A percentile compares a stretch with the other conserved stretches of the same genome.
Conservation (phyloP, 2,888 invertebrate genomes). For the Acrocyrtus sp. region DNA sequence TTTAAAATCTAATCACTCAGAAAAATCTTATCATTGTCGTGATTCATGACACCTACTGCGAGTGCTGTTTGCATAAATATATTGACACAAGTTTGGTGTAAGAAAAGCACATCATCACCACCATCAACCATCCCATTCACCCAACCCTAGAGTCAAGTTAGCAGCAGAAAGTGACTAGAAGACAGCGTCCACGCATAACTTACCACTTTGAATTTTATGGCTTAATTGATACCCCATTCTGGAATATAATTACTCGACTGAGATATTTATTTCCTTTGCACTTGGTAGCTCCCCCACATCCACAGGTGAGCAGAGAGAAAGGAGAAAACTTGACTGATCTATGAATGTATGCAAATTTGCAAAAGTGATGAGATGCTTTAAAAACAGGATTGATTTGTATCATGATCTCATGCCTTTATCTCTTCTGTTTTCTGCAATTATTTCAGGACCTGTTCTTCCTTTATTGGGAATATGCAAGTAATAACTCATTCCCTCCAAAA, state of each 20-base stretch:
- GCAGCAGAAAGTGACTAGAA: too few species aligned
- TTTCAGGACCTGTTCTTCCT: background rate
- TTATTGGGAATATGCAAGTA: background rate
- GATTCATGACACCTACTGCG: too few species aligned
- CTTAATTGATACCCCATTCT: slow-evolving; percentile 42
- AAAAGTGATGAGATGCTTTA: too few species aligned
- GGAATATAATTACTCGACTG: slow-evolving; percentile 17
- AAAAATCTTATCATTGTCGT: too few species aligned
- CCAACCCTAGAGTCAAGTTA: too few species aligned
- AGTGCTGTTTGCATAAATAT: too few species aligned
- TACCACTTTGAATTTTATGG: slow-evolving; percentile 24
- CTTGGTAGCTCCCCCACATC: background rate
- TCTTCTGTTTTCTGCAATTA: background rate
- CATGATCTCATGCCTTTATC: background rate
- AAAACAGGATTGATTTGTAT: background rate
- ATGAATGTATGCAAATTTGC: too few species aligned
- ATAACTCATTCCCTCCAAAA: too few species aligned
- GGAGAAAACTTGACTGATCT: background rate
- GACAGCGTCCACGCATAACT: background rate
- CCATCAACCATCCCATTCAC: too few species aligned
- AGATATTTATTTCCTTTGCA: slow-evolving; percentile 10
- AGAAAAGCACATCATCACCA: too few species aligned
- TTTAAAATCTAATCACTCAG: too few species aligned
- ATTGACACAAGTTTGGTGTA: too few species aligned
- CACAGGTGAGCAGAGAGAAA: background rate